Percentiles rank a stretch among this genome's conserved stretches.
phyloP scores from a whole-genome alignment of 2,888 invertebrate species.

The Autographa gamma region DNA sequence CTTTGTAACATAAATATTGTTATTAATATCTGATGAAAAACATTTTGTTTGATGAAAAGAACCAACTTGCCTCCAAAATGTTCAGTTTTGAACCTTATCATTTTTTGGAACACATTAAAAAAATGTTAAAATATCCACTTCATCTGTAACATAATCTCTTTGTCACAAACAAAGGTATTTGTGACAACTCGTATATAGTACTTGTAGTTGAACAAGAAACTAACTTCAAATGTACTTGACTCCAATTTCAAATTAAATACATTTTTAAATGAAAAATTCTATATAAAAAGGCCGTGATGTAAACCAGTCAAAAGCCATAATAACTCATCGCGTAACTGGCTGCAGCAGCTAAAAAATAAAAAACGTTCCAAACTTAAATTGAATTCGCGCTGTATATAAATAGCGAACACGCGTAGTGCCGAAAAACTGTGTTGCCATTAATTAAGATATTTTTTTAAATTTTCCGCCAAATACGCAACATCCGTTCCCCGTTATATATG shows the following conservation, averaged over 20 bases:
- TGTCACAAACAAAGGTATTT: no score
- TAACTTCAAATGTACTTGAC: neutral
- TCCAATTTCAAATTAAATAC: neutral
- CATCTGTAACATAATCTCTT: no score
- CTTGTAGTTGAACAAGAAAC: neutral
- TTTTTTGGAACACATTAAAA: no score
- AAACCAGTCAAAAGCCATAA: conserved; percentile 1
- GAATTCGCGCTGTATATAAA: conserved; percentile 5
- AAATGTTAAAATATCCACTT: no score
- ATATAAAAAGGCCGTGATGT: neutral
- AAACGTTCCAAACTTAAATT: neutral
- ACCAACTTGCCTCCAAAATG: no score
- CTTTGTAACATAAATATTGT: no score
- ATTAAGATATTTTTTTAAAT: conserved; percentile 49
- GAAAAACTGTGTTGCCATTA: conserved; percentile 20
- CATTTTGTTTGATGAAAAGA: no score
- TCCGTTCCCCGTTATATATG: conserved; percentile 78
- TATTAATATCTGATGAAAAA: no score
- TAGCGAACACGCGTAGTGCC: conserved; percentile 1
- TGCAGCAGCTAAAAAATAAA: neutral
- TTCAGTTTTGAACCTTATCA: no score
- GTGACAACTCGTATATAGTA: no score
- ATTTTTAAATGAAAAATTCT: conserved; percentile 1
- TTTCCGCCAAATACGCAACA: conserved; percentile 73
- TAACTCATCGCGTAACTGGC: conserved; percentile 4